phyloP scores from a whole-genome alignment of 2,797 vertebrate species.

The Pseudocheirus occidentalis region DNA sequence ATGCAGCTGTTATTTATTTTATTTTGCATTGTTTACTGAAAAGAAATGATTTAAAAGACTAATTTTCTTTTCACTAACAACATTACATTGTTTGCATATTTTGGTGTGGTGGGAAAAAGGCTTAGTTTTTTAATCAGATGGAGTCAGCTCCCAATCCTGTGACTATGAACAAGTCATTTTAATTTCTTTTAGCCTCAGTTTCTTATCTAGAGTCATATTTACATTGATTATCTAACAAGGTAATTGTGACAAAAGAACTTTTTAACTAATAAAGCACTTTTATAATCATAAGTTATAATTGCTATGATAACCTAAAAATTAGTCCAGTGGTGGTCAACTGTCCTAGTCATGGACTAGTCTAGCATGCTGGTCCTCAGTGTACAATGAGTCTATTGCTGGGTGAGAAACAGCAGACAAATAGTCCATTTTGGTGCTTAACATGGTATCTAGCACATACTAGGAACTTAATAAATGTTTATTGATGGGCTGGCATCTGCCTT shows the following conservation, averaged over 20 bases:
- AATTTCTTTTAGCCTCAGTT: not conserved
- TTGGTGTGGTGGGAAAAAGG: not conserved
- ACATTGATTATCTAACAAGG: not conserved
- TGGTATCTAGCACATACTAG: not conserved
- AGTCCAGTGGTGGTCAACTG: not conserved
- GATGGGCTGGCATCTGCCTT: not conserved
- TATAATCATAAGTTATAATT: not conserved
- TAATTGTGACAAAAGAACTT: not conserved
- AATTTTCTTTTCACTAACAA: conserved; percentile 10
- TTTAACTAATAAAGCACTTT: not conserved
- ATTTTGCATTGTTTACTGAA: conserved; percentile 21
- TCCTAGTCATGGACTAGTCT: not conserved
- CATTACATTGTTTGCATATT: not conserved
- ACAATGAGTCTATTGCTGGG: not conserved
- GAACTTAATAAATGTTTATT: not conserved
- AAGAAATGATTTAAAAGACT: not conserved
- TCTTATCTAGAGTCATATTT: not conserved
- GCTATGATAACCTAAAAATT: not conserved
- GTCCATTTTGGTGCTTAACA: not conserved
- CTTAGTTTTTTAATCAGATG: not conserved
- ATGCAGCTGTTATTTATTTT: conserved; percentile 19
- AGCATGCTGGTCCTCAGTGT: not conserved
- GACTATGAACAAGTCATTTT: not conserved
- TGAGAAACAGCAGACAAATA: not conserved
- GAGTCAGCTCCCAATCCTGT: not conserved